phyloP scores from a whole-genome alignment of 2,888 invertebrate species.

The Brachycybe producta region DNA sequence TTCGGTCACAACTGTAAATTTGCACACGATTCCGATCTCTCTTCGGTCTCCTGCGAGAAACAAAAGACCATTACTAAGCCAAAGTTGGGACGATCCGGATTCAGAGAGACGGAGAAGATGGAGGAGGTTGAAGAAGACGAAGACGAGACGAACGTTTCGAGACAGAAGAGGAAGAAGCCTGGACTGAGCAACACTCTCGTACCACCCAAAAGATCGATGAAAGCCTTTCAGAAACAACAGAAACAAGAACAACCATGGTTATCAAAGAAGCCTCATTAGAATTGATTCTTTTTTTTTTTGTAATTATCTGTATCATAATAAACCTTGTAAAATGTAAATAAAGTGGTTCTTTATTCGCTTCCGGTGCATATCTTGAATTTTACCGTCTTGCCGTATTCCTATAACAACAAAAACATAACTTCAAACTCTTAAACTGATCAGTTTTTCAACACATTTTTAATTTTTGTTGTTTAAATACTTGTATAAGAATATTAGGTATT shows the following conservation, averaged over 20 bases:
- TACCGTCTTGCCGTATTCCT: too few species aligned
- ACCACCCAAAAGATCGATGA: slow-evolving; percentile 74
- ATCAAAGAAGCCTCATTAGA: too few species aligned
- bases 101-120: neutral
- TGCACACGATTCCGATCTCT: slow-evolving; percentile 74
- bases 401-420: too few species aligned
- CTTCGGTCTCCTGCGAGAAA: too few species aligned
- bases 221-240: slow-evolving; percentile 33
- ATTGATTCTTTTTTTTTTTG: neutral
- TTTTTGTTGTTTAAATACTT: too few species aligned
- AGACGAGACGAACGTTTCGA: slow-evolving; percentile 34
- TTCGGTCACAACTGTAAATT: slow-evolving; percentile 86
- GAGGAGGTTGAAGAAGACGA: slow-evolving; percentile 20
- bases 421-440: too few species aligned
- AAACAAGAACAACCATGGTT: slow-evolving; percentile 30
- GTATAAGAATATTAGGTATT: too few species aligned
- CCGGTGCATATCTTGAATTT: too few species aligned
- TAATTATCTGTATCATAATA: neutral
- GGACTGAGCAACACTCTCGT: slow-evolving; percentile 61
- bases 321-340: too few species aligned
- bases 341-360: too few species aligned
- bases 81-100: neutral
- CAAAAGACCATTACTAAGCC: slow-evolving; percentile 1
- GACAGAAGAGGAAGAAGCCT: slow-evolving; percentile 53
- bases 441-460: too few species aligned